phyloP scores from a whole-genome alignment of 2,797 vertebrate genomes.

The Acanthis flammea region DNA sequence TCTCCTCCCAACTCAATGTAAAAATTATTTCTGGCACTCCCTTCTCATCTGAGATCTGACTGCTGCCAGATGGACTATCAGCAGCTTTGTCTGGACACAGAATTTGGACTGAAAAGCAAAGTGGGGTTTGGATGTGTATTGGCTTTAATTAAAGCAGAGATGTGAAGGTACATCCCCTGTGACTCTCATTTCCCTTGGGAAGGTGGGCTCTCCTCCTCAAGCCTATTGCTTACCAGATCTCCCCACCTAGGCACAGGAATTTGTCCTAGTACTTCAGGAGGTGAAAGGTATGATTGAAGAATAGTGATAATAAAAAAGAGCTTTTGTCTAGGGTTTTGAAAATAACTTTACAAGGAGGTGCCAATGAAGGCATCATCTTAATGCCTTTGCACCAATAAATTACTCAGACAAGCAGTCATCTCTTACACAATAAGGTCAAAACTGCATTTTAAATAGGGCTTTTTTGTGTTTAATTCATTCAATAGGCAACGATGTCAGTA shows the following conservation, averaged over 20 bases:
- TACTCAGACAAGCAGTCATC: not conserved
- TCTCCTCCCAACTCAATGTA: not conserved
- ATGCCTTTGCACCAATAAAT: not conserved
- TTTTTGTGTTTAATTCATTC: not conserved
- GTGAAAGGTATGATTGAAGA: not conserved
- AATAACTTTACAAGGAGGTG: not conserved
- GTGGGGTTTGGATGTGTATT: not conserved
- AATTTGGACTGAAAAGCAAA: not conserved
- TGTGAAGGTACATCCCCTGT: not conserved
- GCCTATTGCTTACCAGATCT: not conserved
- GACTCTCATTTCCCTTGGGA: not conserved
- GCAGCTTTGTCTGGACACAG: not conserved
- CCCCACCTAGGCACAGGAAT: not conserved
- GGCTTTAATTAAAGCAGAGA: not conserved
- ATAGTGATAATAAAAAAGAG: not conserved
- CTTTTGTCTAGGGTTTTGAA: not conserved
- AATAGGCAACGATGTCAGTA: not conserved
- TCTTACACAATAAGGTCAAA: not conserved
- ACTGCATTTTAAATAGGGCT: fast-evolving
- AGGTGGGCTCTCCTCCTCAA: not conserved
- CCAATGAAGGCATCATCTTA: not conserved
- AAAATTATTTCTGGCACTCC: not conserved
- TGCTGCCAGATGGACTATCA: not conserved
- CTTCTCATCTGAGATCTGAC: not conserved
- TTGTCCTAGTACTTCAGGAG: not conserved